phyloP scores from a whole-genome alignment of 64 coral and sea anemone genomes.

The Montipora cactus region DNA sequence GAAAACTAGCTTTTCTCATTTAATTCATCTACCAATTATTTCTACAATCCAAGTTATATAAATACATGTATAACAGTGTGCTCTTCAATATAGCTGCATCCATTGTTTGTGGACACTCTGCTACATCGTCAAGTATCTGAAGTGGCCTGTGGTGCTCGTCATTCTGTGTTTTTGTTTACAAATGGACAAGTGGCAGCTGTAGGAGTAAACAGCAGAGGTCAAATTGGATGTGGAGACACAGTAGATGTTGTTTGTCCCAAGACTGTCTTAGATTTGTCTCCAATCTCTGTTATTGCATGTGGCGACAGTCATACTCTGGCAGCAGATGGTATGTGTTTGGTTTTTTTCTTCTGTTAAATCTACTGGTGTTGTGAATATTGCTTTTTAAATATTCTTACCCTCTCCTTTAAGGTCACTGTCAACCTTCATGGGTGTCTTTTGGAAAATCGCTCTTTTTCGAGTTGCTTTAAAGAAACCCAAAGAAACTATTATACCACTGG shows the following conservation, averaged over 20 bases:
- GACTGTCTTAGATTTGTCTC: constrained; percentile 67
- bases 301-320: constrained; percentile 91
- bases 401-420: no score
- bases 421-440: no score
- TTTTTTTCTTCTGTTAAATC: neutral
- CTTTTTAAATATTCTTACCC: no score
- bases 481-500: no score
- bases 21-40: neutral
- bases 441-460: no score
- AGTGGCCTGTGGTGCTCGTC: constrained; percentile 97
- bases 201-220: constrained; percentile 89
- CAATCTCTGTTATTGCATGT: constrained; percentile 77
- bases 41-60: no score
- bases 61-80: no score
- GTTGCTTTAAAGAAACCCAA: no score
- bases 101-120: constrained; percentile 91
- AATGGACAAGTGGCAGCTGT: constrained; percentile 87
- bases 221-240: constrained; percentile 77
- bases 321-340: constrained; percentile 78
- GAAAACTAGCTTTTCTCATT: neutral
- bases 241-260: constrained; percentile 75
- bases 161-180: constrained; percentile 88
- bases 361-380: no score
- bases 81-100: constrained; percentile 39
- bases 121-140: constrained; percentile 74